A percentile compares a stretch with the other conserved stretches of the same genome.
These are phyloP conservation scores for Halichoeres trimaculatus DNA, from an alignment of 2,113 vertebrate species.

Conservation along the genomic window DNA sequence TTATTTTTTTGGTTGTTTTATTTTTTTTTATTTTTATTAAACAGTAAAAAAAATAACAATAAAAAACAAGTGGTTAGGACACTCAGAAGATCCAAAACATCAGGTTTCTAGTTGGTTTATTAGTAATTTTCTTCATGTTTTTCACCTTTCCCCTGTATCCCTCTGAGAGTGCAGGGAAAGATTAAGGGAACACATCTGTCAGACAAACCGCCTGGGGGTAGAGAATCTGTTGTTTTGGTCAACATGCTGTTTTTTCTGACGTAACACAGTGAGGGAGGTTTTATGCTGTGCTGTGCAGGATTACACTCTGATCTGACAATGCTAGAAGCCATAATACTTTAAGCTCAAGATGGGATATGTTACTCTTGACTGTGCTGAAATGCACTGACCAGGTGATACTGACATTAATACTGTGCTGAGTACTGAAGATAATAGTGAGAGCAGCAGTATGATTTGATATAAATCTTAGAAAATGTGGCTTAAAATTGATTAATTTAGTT, in stretches of 20 bases:
- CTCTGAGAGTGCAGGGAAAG: conserved; percentile 1
- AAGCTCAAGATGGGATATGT: conserved; percentile 23
- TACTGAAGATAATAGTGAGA: background rate
- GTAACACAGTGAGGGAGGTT: conserved; percentile 18
- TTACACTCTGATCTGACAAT: conserved; percentile 38
- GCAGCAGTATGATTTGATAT: background rate
- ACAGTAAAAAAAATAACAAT: no score
- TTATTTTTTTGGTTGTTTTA: no score
- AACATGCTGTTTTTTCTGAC: conserved; percentile 38
- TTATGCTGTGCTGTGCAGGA: conserved; percentile 12
- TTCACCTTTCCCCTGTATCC: conserved; percentile 7
- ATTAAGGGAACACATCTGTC: conserved; percentile 3
- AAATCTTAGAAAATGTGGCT: background rate
- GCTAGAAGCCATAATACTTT: conserved; percentile 21
- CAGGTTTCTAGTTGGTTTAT: background rate
- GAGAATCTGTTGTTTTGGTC: conserved; percentile 33
- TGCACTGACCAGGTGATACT: background rate
- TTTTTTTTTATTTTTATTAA: no score
- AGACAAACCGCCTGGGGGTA: conserved; percentile 19
- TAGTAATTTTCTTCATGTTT: conserved; percentile 1
- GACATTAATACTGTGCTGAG: background rate
- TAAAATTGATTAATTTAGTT: no score
- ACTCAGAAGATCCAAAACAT: background rate
- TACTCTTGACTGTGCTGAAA: conserved; percentile 16
- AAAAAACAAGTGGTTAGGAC: background rate